Evolutionary conservation across 2,888 invertebrate species (phyloP).

Genomic region (Chrysolina americana): DNA sequence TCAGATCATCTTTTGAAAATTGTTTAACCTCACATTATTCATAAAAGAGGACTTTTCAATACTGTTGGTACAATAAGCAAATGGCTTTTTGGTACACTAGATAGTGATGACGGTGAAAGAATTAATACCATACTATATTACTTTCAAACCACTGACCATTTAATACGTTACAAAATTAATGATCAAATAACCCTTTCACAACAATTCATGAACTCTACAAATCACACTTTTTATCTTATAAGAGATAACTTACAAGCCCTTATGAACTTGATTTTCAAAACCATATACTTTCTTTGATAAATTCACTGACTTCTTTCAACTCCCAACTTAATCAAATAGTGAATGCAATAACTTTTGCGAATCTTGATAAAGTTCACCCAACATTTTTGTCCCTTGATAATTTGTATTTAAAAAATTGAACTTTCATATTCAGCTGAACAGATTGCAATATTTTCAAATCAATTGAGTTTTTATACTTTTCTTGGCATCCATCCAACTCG

Average conservation of each 20-base stretch:
- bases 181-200: background rate
- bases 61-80: background rate
- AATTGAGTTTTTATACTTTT: background rate
- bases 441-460: background rate
- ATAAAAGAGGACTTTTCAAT: background rate
- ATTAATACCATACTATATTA: no score
- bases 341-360: background rate
- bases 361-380: background rate
- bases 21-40: background rate
- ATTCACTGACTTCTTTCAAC: no score
- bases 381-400: no score
- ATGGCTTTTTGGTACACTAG: background rate
- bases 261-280: no score
- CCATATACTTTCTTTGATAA: no score
- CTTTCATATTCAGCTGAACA: background rate
- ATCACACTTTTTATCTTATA: no score
- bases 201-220: background rate
- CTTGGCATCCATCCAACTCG: background rate
- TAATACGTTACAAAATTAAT: background rate
- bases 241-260: no score
- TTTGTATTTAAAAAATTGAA: background rate
- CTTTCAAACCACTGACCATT: background rate
- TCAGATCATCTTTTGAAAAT: background rate
- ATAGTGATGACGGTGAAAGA: background rate
- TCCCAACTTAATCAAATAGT: background rate